Evolutionary conservation across 2,113 vertebrate species (phyloP).

Genomic region (Microtus oregoni): DNA sequence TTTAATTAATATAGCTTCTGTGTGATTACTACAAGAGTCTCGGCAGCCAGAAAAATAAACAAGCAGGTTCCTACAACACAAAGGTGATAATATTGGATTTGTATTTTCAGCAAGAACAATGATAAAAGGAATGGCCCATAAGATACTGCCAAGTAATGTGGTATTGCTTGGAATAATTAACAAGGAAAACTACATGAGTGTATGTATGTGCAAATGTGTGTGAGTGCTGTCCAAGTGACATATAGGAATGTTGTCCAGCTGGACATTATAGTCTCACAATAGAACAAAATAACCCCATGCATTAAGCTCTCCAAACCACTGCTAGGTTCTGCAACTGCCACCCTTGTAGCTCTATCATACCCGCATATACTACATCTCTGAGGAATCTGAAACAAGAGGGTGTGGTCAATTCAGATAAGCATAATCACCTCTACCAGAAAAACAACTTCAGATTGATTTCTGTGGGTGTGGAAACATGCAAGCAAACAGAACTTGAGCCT

Average conservation of each 20-base stretch:
- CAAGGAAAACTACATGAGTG: background rate
- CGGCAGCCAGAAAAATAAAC: too few species aligned
- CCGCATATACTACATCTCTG: background rate
- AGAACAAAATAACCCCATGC: background rate
- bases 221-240: background rate
- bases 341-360: background rate
- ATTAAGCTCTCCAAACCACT: background rate
- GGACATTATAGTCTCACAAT: background rate
- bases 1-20: too few species aligned
- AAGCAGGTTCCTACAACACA: too few species aligned
- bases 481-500: background rate
- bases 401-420: conserved; percentile 51
- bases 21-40: too few species aligned
- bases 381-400: conserved; percentile 38
- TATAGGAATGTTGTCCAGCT: background rate
- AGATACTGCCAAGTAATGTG: background rate
- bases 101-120: background rate
- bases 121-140: background rate
- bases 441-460: background rate
- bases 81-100: background rate
- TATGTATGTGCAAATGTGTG: background rate
- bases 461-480: background rate
- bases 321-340: background rate
- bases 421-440: conserved; percentile 63
- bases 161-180: background rate